phyloP scores from a whole-genome alignment of 1,140 invertebrate species.

The Belonocnema kinseyi region DNA sequence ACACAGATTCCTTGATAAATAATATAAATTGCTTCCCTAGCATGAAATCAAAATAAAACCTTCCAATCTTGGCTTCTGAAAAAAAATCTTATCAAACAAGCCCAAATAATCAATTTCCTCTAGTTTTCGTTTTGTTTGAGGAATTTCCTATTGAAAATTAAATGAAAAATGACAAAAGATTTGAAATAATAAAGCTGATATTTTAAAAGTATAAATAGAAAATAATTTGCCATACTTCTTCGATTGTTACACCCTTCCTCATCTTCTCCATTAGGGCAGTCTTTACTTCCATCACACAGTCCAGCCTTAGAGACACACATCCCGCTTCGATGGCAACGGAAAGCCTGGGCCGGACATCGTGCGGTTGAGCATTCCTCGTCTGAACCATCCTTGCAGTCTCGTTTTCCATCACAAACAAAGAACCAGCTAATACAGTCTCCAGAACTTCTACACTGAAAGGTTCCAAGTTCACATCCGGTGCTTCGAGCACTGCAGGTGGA shows the following conservation, averaged over 20 bases:
- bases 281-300: slow-evolving; percentile 85
- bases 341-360: slow-evolving; percentile 78
- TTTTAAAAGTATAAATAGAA: neutral
- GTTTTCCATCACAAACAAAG: slow-evolving; percentile 94
- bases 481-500: slow-evolving; percentile 81
- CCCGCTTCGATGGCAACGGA: slow-evolving; percentile 80
- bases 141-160: too few species aligned
- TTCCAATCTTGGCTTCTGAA: too few species aligned
- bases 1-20: too few species aligned
- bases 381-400: slow-evolving; percentile 89
- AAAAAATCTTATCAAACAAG: too few species aligned
- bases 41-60: too few species aligned
- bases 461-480: slow-evolving; percentile 87
- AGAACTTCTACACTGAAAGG: slow-evolving; percentile 88
- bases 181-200: too few species aligned
- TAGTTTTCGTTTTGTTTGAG: too few species aligned
- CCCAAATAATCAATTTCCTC: too few species aligned
- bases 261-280: slow-evolving; percentile 89
- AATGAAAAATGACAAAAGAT: too few species aligned
- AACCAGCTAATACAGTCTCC: slow-evolving; percentile 92
- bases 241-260: slow-evolving; percentile 83
- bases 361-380: slow-evolving; percentile 84
- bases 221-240: slow-evolving; percentile 68
- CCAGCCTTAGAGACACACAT: slow-evolving; percentile 85
- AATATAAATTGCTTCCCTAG: too few species aligned